phyloP scores from a whole-genome alignment of 2,113 vertebrate genomes.

The Phrynocephalus versicolor region DNA sequence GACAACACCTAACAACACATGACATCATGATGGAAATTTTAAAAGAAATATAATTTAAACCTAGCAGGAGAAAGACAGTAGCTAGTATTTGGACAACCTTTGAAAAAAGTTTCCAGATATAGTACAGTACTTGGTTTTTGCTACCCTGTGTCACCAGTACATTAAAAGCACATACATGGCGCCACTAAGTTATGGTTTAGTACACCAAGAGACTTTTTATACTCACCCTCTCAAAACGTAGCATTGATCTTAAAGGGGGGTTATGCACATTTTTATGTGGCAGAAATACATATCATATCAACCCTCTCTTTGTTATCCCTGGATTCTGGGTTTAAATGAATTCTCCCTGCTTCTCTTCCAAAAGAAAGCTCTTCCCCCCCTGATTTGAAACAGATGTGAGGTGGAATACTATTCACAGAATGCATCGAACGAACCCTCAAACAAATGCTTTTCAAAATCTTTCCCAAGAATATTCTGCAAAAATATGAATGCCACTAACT shows the following conservation, averaged over 20 bases:
- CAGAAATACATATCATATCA: background rate
- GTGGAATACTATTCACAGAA: background rate
- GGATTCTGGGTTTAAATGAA: constrained; percentile 26
- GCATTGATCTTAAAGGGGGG: background rate
- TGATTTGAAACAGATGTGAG: constrained; percentile 33
- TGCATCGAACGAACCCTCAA: background rate
- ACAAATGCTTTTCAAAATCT: constrained; percentile 4
- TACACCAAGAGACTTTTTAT: too few relatives aligned
- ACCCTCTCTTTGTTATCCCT: constrained; percentile 23
- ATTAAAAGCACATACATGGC: too few relatives aligned
- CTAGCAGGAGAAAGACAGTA: too few relatives aligned
- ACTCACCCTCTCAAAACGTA: too few relatives aligned
- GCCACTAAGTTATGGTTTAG: too few relatives aligned
- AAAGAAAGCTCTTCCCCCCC: background rate
- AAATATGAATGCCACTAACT: background rate
- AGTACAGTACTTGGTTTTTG: too few relatives aligned
- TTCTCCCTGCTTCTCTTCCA: constrained; percentile 5
- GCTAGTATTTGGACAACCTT: too few relatives aligned
- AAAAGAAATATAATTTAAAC: too few relatives aligned
- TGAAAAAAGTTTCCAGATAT: too few relatives aligned
- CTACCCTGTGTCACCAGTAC: too few relatives aligned
- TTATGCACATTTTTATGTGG: background rate
- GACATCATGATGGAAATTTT: too few relatives aligned
- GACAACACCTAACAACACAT: too few relatives aligned
- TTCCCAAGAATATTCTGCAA: constrained; percentile 6